A percentile compares a stretch with the other conserved stretches of the same genome.
Evolutionary conservation across 2,113 vertebrate species (phyloP).

Genomic region (Dunckerocampus dactyliophorus): DNA sequence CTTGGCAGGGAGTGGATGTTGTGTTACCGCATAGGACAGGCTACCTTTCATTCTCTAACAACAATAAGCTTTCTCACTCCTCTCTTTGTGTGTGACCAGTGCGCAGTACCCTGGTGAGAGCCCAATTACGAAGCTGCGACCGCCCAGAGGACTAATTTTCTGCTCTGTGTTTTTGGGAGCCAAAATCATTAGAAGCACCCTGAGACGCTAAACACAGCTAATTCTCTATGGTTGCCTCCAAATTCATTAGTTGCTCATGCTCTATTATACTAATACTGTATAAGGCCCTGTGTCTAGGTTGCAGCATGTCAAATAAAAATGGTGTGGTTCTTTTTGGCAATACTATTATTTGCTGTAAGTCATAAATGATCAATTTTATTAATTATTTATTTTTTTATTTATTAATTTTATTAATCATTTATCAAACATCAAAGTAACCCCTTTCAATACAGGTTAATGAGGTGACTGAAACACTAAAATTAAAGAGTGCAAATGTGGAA

Average conservation of each 20-base stretch:
- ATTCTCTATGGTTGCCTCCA: constrained; percentile 50
- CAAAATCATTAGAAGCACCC: constrained; percentile 58
- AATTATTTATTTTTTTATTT: too few species aligned
- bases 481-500: constrained; percentile 2
- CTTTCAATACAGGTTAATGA: too few species aligned
- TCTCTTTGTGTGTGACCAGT: constrained; percentile 43
- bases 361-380: too few species aligned
- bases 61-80: constrained; percentile 50
- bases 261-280: constrained; percentile 20
- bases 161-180: constrained; percentile 54
- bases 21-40: constrained; percentile 37
- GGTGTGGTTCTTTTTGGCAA: not conserved
- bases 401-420: too few species aligned
- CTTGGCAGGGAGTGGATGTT: constrained; percentile 36
- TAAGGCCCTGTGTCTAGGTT: constrained; percentile 12
- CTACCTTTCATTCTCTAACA: constrained; percentile 39
- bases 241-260: constrained; percentile 51
- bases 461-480: too few species aligned
- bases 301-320: not conserved
- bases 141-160: constrained; percentile 50
- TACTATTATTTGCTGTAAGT: not conserved
- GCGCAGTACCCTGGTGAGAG: constrained; percentile 45
- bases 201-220: constrained; percentile 43
- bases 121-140: constrained; percentile 57
- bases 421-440: too few species aligned